A percentile compares a stretch with the other conserved stretches of the same genome.
Evolutionary conservation across 1,140 invertebrate genomes (phyloP).

Genomic region (Trichogramma pretiosum): DNA sequence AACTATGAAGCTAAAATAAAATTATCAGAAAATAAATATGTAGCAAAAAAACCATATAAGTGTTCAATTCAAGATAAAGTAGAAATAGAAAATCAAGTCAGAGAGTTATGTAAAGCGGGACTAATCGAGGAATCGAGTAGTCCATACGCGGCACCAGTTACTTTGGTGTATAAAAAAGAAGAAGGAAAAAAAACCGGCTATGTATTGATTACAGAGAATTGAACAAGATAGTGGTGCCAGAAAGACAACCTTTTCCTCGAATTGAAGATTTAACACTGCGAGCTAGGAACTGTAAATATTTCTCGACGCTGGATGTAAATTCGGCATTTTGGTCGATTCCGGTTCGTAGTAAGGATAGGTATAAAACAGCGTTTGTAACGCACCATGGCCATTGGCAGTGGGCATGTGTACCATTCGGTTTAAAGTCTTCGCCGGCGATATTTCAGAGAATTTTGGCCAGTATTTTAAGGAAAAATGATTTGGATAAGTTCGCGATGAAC

Average conservation of each 20-base stretch:
- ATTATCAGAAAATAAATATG: too few species aligned
- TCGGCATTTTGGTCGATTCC: constrained; percentile 4
- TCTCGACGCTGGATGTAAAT: not conserved
- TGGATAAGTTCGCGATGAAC: not conserved
- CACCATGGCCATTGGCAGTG: constrained; percentile 1
- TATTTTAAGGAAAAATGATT: not conserved
- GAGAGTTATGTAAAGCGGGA: constrained; percentile 9
- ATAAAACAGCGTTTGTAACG: not conserved
- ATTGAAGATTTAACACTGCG: too few species aligned
- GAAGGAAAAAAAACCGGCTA: not conserved
- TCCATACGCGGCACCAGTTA: constrained; percentile 8
- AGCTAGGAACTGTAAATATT: too few species aligned
- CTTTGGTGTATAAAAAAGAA: not conserved
- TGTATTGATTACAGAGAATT: not conserved
- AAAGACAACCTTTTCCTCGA: too few species aligned
- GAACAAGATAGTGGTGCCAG: too few species aligned
- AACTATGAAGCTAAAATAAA: constrained; percentile 17
- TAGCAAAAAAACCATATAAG: constrained; percentile 15
- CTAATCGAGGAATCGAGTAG: constrained; percentile 14
- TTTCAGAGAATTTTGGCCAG: not conserved
- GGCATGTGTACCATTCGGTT: not conserved
- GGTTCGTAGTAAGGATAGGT: not conserved
- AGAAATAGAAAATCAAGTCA: constrained; percentile 17
- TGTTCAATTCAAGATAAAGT: constrained; percentile 15
- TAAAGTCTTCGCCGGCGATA: not conserved